Conservation (phyloP, 2,797 vertebrate species). For the Syndactyla subalaris region DNA sequence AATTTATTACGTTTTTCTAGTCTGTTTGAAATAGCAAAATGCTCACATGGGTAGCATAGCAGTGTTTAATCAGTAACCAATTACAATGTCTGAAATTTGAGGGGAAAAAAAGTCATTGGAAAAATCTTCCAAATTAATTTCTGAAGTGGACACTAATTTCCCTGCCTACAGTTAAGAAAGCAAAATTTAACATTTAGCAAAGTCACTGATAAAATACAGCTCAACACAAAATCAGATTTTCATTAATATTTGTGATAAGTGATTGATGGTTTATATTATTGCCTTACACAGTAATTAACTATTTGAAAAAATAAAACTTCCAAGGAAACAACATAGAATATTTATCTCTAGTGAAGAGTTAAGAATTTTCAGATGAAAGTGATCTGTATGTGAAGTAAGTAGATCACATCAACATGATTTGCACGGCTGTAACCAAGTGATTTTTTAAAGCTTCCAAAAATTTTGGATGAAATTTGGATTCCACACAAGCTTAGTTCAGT, state of each 20-base stretch:
- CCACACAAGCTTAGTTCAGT: not conserved
- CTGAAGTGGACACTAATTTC: not conserved
- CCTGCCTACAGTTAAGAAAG: conserved; percentile 3
- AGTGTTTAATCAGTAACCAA: not conserved
- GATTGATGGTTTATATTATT: conserved; percentile 53
- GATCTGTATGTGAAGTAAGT: not conserved
- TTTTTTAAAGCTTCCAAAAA: conserved; percentile 5
- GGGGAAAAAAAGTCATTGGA: not conserved
- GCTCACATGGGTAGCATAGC: not conserved
- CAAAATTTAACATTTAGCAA: conserved; percentile 10
- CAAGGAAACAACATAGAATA: conserved; percentile 49
- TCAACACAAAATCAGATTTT: conserved; percentile 42
- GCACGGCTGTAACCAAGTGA: conserved; percentile 3
- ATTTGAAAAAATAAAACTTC: conserved; percentile 21
- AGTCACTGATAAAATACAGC: conserved; percentile 26
- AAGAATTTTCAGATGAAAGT: conserved; percentile 41
- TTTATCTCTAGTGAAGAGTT: conserved; percentile 57
- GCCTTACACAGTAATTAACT: conserved; percentile 15
- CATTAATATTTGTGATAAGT: conserved; percentile 2
- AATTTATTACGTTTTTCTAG: not conserved
- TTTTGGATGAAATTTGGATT: not conserved
- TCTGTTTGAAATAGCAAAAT: not conserved
- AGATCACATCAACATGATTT: conserved; percentile 20
- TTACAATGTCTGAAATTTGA: not conserved
- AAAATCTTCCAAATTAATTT: conserved; percentile 2